These are phyloP conservation scores for Zaprionus vittiger DNA, from an alignment of 1,140 invertebrate genomes.

Conservation along the genomic window DNA sequence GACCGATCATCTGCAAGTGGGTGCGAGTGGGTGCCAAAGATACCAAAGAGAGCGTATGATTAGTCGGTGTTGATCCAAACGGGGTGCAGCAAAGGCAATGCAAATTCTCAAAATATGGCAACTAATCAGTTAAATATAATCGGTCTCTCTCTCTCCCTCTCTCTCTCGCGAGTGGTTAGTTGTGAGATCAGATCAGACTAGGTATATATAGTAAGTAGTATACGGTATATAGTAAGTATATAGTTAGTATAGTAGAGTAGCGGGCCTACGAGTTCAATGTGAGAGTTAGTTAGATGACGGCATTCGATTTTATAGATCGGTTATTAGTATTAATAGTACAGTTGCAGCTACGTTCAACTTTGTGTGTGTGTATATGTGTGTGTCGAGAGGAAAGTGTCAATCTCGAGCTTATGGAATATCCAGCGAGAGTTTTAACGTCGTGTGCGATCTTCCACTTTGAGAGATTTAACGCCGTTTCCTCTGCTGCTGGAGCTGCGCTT, in stretches of 20 bases:
- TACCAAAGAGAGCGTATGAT: conserved; percentile 51
- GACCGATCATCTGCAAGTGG: conserved; percentile 86
- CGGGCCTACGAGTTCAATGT: neutral
- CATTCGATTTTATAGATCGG: neutral
- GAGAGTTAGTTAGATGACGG: conserved; percentile 5
- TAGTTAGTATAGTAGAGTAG: conserved; percentile 8
- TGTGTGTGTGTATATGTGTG: neutral
- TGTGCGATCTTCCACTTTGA: neutral
- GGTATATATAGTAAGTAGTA: conserved; percentile 5
- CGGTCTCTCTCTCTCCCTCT: conserved; percentile 12
- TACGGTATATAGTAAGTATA: conserved; percentile 2
- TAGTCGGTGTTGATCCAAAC: conserved; percentile 56
- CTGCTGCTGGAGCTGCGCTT: neutral
- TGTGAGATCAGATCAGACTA: conserved; percentile 1
- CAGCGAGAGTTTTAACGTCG: neutral
- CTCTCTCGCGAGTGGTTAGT: neutral
- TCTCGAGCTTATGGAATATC: neutral
- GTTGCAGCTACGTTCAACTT: neutral
- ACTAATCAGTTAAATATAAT: conserved; percentile 71
- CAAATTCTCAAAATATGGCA: conserved; percentile 64
- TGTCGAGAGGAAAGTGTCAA: neutral
- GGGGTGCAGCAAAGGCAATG: conserved; percentile 25
- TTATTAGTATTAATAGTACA: conserved; percentile 3
- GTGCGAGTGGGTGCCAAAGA: conserved; percentile 53
- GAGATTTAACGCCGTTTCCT: neutral